Conservation (phyloP, 2,113 vertebrate genomes). For the Connochaetes taurinus region DNA sequence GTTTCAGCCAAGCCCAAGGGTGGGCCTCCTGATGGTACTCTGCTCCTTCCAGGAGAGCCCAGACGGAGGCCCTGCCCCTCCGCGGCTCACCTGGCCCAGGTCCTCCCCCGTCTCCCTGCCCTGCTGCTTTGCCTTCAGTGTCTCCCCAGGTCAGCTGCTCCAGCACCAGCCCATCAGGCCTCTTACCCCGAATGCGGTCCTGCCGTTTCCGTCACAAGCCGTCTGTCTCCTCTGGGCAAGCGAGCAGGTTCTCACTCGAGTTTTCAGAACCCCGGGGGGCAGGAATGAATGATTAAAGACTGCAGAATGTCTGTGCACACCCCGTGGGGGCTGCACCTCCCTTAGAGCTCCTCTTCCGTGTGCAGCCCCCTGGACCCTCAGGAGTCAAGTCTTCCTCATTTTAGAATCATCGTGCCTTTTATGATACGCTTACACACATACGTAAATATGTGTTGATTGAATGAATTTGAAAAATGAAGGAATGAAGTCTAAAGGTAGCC, state of each 20-base stretch:
- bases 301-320: not conserved
- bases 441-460: not conserved
- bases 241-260: not conserved
- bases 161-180: not conserved
- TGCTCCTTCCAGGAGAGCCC: not conserved
- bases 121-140: not conserved
- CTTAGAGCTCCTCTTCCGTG: not conserved
- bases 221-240: not conserved
- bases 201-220: not conserved
- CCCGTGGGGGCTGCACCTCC: not conserved
- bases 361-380: not conserved
- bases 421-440: no score
- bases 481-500: not conserved
- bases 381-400: not conserved
- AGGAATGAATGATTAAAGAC: not conserved
- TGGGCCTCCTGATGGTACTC: not conserved
- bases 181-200: not conserved
- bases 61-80: not conserved
- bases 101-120: not conserved
- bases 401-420: not conserved
- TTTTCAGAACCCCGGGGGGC: not conserved
- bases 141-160: not conserved
- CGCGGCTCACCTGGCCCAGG: accelerated
- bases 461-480: not conserved
- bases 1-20: not conserved